phyloP scores from a whole-genome alignment of 2,797 vertebrate species.

The Sus cebifrons region DNA sequence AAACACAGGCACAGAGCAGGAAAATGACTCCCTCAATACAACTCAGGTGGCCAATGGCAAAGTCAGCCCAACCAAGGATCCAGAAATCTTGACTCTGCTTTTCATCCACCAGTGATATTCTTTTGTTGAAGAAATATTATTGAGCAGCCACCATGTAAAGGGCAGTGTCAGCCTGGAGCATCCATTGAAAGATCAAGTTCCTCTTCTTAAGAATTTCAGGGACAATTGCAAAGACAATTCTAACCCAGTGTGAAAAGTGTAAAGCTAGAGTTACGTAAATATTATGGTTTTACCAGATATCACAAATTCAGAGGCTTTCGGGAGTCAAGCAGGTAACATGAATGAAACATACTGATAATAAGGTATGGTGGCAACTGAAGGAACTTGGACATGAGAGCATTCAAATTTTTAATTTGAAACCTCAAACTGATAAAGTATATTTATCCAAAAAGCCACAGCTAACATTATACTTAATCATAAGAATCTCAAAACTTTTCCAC shows the following conservation, averaged over 20 bases:
- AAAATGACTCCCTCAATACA: neutral
- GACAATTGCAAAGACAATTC: neutral
- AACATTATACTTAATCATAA: neutral
- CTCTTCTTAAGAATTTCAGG: neutral
- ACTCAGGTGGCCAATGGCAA: neutral
- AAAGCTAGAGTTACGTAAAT: neutral
- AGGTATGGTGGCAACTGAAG: neutral
- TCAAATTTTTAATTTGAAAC: neutral
- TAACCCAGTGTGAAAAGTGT: neutral
- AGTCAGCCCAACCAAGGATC: neutral
- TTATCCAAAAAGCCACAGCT: neutral
- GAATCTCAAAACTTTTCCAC: neutral
- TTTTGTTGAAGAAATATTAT: neutral
- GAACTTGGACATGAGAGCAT: neutral
- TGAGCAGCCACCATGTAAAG: neutral
- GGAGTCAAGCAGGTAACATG: neutral
- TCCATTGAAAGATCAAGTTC: neutral
- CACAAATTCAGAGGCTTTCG: neutral
- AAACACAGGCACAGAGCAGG: neutral
- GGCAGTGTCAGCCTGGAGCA: neutral
- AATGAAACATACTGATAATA: neutral
- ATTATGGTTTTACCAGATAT: neutral
- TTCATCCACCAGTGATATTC: neutral
- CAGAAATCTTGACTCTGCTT: constrained; percentile 15
- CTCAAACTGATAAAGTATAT: neutral